Percentiles rank a stretch among this genome's conserved stretches.
Conservation (phyloP, 2,113 vertebrate species). For the Morone saxatilis region DNA sequence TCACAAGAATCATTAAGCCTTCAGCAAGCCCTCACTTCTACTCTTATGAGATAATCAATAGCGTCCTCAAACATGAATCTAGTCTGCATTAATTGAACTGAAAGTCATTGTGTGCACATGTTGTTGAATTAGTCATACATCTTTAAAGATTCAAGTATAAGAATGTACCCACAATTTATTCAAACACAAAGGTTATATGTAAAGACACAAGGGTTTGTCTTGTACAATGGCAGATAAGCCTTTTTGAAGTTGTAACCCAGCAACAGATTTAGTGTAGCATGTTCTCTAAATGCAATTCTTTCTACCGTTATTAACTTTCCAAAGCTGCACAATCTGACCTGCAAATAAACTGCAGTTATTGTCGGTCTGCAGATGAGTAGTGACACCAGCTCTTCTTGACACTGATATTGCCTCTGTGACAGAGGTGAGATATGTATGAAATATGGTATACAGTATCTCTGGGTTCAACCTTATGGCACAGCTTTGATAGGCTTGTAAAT, state of each 20-base stretch:
- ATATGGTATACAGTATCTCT: background rate
- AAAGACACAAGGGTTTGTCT: background rate
- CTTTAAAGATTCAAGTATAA: constrained; percentile 14
- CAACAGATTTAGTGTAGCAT: background rate
- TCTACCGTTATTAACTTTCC: background rate
- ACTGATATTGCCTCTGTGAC: background rate
- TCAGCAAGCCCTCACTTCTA: constrained; percentile 47
- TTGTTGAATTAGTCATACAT: background rate
- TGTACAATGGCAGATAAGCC: background rate
- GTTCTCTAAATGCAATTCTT: background rate
- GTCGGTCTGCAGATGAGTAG: background rate
- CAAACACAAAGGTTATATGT: constrained; percentile 5
- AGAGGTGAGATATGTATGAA: background rate
- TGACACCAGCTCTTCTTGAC: background rate
- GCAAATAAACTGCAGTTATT: background rate
- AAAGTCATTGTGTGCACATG: background rate
- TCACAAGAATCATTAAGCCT: constrained; percentile 65
- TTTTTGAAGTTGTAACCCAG: background rate
- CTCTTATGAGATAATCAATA: constrained; percentile 66
- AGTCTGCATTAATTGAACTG: constrained; percentile 41
- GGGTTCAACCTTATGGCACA: background rate
- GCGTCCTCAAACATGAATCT: constrained; percentile 54
- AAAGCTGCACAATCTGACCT: background rate
- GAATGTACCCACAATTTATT: background rate
- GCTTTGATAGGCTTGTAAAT: background rate